Evolutionary conservation across 1,140 invertebrate genomes (phyloP), one percentile per base, ranked within the genome.

Genomic region (Pinna nobilis): DNA sequence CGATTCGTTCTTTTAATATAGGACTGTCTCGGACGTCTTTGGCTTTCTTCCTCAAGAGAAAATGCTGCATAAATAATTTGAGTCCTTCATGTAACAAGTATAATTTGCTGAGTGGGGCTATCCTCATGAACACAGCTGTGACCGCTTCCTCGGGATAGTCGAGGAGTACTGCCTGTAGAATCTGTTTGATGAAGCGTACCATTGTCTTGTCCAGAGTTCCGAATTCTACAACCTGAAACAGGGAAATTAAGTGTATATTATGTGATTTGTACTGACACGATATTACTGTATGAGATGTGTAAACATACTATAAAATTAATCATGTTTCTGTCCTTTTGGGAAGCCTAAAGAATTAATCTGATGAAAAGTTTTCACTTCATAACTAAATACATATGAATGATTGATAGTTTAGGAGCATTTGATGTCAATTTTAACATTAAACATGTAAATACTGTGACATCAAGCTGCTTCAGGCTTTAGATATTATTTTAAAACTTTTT

Each of bases 11-110:
- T 30, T 53, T 47, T 32, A 74, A 57, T 23, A 64, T n/a, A 9
- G 65, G 41, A 6, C 25, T 39, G 55, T 74, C 55, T 23, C 15
- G 33, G 0, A 51, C 32, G 47, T 68, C 72, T 55, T 86, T 84
- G 3, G 68, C 37, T 49, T 79, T 80, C 50, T 94, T 94, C 84
- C 92, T 92, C 2, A 95, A 74, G 0, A 96, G 80, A 81, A 96
- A 96, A 88, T 95, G 94, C 84, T 92, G 93, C 82, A 96, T 92
- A 80, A 96, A 96, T 18, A 96, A 87, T 68, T 92, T 87, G 1
- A 96, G 84, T 73, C 94, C 94, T 88, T 96, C 94, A 53, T 93
- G 89, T 76, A 96, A 94, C 79, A 93, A 88, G 79, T 93, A 91
- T 3, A 95, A 89, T 84, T 94, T 93, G 1, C 92, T 90, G 0